phyloP scores from a whole-genome alignment of 2,113 vertebrate species.

The Carollia perspicillata region DNA sequence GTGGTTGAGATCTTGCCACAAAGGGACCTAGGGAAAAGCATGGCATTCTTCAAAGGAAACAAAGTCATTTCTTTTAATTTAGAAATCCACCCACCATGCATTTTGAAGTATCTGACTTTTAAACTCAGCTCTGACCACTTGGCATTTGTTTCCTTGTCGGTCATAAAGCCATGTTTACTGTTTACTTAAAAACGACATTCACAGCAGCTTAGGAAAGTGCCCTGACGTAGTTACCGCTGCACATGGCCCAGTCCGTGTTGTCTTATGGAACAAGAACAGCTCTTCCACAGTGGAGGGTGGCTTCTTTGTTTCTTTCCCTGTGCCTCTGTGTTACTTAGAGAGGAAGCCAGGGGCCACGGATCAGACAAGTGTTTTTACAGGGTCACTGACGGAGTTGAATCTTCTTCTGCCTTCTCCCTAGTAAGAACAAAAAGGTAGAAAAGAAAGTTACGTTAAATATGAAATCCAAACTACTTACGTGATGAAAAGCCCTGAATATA shows the following conservation, averaged over 20 bases:
- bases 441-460: constrained; percentile 20
- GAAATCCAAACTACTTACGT: not conserved
- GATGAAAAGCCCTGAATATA: constrained; percentile 3
- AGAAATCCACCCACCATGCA: not conserved
- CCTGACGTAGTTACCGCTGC: not conserved
- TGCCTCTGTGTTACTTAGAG: not conserved
- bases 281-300: not conserved
- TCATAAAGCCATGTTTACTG: not conserved
- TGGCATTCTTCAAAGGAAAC: constrained; percentile 8
- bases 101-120: constrained; percentile 9
- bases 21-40: not conserved
- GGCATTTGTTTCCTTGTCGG: not conserved
- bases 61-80: not conserved
- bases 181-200: not conserved
- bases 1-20: not conserved
- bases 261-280: not conserved
- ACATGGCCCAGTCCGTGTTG: not conserved
- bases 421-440: not conserved
- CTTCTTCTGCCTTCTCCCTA: not conserved
- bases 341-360: not conserved
- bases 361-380: not conserved
- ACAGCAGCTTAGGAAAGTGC: not conserved
- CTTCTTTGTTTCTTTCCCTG: not conserved
- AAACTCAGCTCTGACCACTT: not conserved
- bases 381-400: not conserved